These are phyloP conservation scores for Pyrgus malvae DNA, from an alignment of 2,888 invertebrate genomes.

Conservation along the genomic window DNA sequence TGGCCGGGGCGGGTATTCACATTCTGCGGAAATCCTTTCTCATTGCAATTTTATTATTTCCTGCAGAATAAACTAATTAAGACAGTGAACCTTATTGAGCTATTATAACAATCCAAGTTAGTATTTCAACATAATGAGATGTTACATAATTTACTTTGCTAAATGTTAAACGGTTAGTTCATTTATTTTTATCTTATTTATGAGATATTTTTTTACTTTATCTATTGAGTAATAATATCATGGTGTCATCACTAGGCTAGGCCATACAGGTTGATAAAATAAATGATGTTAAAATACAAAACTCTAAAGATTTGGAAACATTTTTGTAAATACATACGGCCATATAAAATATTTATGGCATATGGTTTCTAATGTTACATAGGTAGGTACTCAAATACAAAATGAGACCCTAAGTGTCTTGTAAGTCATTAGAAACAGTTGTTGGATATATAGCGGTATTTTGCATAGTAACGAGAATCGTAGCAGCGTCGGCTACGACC, in stretches of 20 bases:
- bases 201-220: no score
- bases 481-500: slow-evolving; percentile 28
- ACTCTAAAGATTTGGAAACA: no score
- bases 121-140: background rate
- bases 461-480: slow-evolving; percentile 32
- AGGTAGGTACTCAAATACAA: background rate
- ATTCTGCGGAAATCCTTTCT: background rate
- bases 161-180: no score
- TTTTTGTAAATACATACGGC: no score
- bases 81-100: background rate
- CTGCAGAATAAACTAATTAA: background rate
- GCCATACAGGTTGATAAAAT: no score
- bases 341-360: no score
- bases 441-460: slow-evolving; percentile 27
- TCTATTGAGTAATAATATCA: no score
- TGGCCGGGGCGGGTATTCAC: no score
- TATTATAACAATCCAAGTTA: background rate
- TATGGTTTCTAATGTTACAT: background rate
- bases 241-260: no score
- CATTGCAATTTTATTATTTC: background rate
- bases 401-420: slow-evolving; percentile 7
- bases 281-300: no score
- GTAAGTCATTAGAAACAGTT: slow-evolving; percentile 24
- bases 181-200: background rate
- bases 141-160: no score